phyloP scores from a whole-genome alignment of 2,888 invertebrate species.

The Oligia fasciuncula region DNA sequence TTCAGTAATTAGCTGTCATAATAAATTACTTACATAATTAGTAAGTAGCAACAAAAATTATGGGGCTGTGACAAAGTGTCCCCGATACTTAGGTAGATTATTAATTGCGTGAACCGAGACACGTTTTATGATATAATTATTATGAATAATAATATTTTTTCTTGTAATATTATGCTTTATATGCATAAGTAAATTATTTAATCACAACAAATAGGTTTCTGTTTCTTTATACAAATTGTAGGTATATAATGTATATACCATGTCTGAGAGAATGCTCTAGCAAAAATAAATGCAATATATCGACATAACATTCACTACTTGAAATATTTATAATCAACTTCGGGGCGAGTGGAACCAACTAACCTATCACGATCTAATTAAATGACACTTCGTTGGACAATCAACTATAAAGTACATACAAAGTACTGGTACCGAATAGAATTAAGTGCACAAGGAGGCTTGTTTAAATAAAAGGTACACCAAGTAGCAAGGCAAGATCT shows the following conservation, averaged over 20 bases:
- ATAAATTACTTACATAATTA: conserved; percentile 56
- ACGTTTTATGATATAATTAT: conserved; percentile 3
- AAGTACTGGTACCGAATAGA: background rate
- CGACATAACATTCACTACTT: background rate
- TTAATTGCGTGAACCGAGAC: conserved; percentile 10
- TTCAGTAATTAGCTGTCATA: conserved; percentile 53
- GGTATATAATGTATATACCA: background rate
- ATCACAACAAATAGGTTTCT: background rate
- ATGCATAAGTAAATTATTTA: background rate
- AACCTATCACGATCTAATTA: conserved; percentile 40
- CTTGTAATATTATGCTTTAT: background rate
- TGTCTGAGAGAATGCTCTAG: background rate
- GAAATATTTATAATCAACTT: background rate
- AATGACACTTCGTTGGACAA: conserved; percentile 26
- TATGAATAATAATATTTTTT: background rate
- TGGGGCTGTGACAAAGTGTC: conserved; percentile 40
- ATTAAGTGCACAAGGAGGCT: background rate
- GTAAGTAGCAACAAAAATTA: conserved; percentile 47
- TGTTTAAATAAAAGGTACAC: background rate
- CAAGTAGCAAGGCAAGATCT: background rate
- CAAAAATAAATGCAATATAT: background rate
- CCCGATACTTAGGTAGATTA: conserved; percentile 8
- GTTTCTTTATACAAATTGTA: background rate
- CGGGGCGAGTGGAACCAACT: background rate
- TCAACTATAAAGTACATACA: background rate